Base-by-base conservation (phyloP, 2,888 invertebrate genomes). In the Sphaeridia pumilis region DNA sequence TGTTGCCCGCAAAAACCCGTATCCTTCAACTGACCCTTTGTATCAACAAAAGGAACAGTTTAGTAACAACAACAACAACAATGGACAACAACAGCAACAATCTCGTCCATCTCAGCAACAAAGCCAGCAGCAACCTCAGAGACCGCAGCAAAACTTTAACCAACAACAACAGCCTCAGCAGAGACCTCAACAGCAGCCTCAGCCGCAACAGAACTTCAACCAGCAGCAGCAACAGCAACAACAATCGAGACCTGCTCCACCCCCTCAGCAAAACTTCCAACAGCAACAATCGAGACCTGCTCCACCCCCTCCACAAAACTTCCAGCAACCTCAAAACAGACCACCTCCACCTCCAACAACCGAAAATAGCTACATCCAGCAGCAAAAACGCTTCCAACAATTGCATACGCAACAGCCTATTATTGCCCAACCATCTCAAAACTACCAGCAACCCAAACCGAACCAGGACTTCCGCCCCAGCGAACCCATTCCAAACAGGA, bases 1-100 rank as follows among this genome's bases (percentile, higher is more conserved):
- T 14, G 28, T 49, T 46, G 38, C 25, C 2, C 35, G 36, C n/a
- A 44, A 45, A 28, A 52, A 47, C 43, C 27, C 34, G 14, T 28
- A 34, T 26, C 35, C 46, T 36, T 14, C 43, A 7, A 21, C 24
- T 24, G 25, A 10, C 25, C 47, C 14, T n/a, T 14, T 21, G 5
- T 41, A 22, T 14, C 26, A 44, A 4, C 44, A 50, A 28, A 17
- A 26, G n/a, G 46, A 38, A 22, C 44, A n/a, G n/a, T n/a, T n/a
- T n/a, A n/a, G n/a, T n/a, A 52, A 28, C 25, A 47, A 42, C 42
- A 44, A 27, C 17, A 44, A 44, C 24, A 22, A 24, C 44, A 20
- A 22, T 14, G 44, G 7, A 20, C 24, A 20, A 4, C 24, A 44
- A 24, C 44, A 28, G 20, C 20, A 28, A 46, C 46, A 46, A 46